These are phyloP conservation scores for Anguilla japonica DNA, from an alignment of 2,113 vertebrate genomes.

Conservation along the genomic window DNA sequence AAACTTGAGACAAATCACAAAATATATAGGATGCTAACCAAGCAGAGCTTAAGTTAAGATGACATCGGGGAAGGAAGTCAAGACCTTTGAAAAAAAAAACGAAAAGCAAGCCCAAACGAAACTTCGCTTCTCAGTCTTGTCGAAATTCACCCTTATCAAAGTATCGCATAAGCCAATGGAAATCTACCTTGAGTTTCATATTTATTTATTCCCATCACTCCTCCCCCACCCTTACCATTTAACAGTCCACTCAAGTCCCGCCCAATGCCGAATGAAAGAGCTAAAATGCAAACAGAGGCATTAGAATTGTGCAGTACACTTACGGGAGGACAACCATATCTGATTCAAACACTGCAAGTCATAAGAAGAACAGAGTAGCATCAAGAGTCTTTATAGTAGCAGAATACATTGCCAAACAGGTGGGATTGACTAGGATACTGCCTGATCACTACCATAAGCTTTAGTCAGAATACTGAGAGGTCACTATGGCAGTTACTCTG, in stretches of 20 bases:
- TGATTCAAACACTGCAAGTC: constrained; percentile 45
- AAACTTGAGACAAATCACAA: too few relatives aligned
- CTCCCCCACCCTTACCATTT: background rate
- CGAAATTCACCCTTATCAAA: background rate
- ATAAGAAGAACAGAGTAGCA: background rate
- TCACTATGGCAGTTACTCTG: constrained; percentile 73
- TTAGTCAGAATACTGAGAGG: background rate
- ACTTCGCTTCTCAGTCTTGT: background rate
- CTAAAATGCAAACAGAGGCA: constrained; percentile 48
- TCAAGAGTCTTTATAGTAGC: constrained; percentile 11
- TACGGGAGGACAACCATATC: constrained; percentile 36
- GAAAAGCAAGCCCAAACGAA: background rate
- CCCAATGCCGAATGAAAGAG: constrained; percentile 41
- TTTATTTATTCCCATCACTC: background rate
- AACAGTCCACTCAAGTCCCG: constrained; percentile 40
- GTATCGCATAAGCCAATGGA: background rate
- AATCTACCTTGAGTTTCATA: constrained; percentile 14
- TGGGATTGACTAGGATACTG: background rate
- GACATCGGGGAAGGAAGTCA: background rate
- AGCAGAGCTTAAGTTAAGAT: too few relatives aligned
- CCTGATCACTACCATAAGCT: background rate
- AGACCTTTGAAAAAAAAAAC: background rate
- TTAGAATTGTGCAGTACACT: constrained; percentile 38
- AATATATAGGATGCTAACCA: too few relatives aligned
- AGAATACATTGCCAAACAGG: background rate